Percentiles rank a stretch among this genome's conserved stretches.
These are phyloP conservation scores for Scaptomyza caliginosa DNA, from an alignment of 2,888 invertebrate species.

Conservation along the genomic window DNA sequence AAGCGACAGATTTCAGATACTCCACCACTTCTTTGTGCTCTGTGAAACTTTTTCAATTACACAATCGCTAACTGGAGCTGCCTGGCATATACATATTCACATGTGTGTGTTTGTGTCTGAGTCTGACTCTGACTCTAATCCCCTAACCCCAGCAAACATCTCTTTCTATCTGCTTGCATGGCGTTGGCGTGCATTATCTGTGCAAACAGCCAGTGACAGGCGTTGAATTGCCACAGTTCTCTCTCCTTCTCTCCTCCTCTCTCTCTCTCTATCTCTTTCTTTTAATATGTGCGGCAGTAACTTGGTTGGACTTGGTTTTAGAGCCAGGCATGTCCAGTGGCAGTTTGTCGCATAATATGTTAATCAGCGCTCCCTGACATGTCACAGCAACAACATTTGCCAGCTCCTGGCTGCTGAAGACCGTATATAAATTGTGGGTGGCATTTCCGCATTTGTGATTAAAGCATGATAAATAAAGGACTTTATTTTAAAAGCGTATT, in stretches of 20 bases:
- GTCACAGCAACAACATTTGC: slow-evolving; percentile 48
- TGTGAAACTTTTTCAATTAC: slow-evolving; percentile 73
- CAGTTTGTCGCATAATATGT: slow-evolving; percentile 79
- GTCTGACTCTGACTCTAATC: slow-evolving; percentile 18
- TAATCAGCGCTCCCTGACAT: slow-evolving; percentile 70
- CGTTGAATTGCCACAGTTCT: slow-evolving; percentile 75
- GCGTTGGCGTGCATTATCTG: slow-evolving; percentile 79
- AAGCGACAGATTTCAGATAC: slow-evolving; percentile 51
- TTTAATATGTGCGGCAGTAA: too few relatives aligned
- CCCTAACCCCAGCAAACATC: neutral
- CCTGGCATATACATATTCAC: neutral
- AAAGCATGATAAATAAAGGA: neutral
- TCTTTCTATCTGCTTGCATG: slow-evolving; percentile 14
- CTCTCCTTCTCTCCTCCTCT: slow-evolving; percentile 1
- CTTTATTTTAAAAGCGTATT: neutral
- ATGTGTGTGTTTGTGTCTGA: slow-evolving; percentile 3
- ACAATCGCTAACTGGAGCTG: slow-evolving; percentile 35
- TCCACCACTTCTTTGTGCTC: slow-evolving; percentile 3
- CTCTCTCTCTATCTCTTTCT: too few relatives aligned
- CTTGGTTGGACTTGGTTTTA: neutral
- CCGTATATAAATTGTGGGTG: slow-evolving; percentile 56
- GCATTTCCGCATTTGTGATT: slow-evolving; percentile 16
- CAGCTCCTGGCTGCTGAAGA: slow-evolving; percentile 18
- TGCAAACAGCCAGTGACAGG: slow-evolving; percentile 77
- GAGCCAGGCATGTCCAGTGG: slow-evolving; percentile 60